These are phyloP conservation scores for Aptenodytes forsteri DNA, from an alignment of 2,113 vertebrate genomes.

Conservation along the genomic window DNA sequence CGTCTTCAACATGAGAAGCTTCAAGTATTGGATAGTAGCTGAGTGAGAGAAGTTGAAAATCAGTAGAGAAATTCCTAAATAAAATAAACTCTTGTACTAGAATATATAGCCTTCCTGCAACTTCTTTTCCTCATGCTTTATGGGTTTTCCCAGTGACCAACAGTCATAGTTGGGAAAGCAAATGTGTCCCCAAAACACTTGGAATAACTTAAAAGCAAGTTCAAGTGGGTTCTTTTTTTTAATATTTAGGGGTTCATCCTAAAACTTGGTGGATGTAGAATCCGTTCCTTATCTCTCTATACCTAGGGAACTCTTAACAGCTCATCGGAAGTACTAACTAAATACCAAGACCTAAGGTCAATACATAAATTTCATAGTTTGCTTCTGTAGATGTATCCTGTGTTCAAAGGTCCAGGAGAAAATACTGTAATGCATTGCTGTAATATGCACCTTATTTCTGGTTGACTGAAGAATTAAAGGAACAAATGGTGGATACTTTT, in stretches of 20 bases:
- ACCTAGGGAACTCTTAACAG: not conserved
- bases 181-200: not conserved
- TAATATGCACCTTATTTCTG: not conserved
- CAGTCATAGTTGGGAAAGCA: not conserved
- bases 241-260: not conserved
- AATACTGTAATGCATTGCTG: not conserved
- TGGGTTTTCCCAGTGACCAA: not conserved
- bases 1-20: not conserved
- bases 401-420: not conserved
- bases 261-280: not conserved
- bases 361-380: not conserved
- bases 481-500: not conserved
- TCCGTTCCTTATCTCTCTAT: not conserved
- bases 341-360: not conserved
- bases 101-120: not conserved
- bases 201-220: not conserved
- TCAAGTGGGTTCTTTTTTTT: not conserved
- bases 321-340: not conserved
- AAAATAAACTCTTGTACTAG: not conserved
- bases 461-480: not conserved
- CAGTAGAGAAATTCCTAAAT: not conserved
- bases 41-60: not conserved
- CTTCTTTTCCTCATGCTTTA: not conserved
- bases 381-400: not conserved
- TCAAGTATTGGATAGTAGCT: not conserved